Conservation (phyloP, 2,113 vertebrate species). For the Stigmatopora nigra region DNA sequence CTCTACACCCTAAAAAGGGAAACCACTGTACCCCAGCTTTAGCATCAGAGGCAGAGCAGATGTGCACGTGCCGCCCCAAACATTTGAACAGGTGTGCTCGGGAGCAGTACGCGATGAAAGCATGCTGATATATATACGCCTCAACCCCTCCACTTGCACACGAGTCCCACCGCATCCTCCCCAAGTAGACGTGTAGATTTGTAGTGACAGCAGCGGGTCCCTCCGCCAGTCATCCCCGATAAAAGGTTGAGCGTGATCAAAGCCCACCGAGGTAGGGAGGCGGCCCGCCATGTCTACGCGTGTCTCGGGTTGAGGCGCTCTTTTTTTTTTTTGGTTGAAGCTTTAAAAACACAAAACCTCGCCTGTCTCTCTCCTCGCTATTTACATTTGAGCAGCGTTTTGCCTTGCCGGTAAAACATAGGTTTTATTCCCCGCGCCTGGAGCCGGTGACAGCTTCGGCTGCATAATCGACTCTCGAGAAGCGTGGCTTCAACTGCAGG, state of each 20-base stretch:
- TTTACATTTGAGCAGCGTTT: slow-evolving; percentile 73
- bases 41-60: slow-evolving; percentile 30
- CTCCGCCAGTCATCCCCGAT: slow-evolving; percentile 70
- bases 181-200: slow-evolving; percentile 72
- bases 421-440: slow-evolving; percentile 58
- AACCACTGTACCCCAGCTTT: too few relatives aligned
- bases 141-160: neutral
- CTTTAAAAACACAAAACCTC: slow-evolving; percentile 61
- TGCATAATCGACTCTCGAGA: slow-evolving; percentile 53
- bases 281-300: slow-evolving; percentile 52
- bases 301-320: slow-evolving; percentile 64
- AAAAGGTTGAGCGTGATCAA: slow-evolving; percentile 73
- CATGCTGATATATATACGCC: slow-evolving; percentile 21
- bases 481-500: slow-evolving; percentile 46
- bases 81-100: slow-evolving; percentile 10
- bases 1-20: too few relatives aligned
- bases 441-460: slow-evolving; percentile 51
- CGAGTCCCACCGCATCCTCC: slow-evolving; percentile 18
- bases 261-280: slow-evolving; percentile 59
- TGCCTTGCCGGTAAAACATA: slow-evolving; percentile 64
- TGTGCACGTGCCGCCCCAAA: slow-evolving; percentile 23
- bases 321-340: slow-evolving; percentile 57
- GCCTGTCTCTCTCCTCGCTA: slow-evolving; percentile 58
- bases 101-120: slow-evolving; percentile 63
- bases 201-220: slow-evolving; percentile 73